Evolutionary conservation across 2,797 vertebrate genomes (phyloP).

Genomic region (Urosaurus nigricauda): DNA sequence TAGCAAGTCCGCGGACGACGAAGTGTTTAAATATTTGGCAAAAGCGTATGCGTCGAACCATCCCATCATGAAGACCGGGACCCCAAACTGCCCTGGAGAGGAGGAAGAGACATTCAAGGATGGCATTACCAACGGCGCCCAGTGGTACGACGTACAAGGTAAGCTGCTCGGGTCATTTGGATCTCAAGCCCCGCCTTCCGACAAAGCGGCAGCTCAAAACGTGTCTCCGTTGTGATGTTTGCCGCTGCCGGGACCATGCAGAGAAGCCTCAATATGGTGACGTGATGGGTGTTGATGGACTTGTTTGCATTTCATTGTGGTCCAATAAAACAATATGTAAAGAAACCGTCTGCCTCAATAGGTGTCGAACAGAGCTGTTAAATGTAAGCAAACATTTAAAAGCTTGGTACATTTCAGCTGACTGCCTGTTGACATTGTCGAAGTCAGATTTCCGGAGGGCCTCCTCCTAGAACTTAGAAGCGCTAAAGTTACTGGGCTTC

Average conservation of each 20-base stretch:
- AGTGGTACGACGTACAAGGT: slow-evolving; percentile 97
- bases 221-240: background rate
- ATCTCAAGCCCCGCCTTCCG: background rate
- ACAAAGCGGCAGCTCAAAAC: background rate
- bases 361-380: background rate
- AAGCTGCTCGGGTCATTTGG: slow-evolving; percentile 55
- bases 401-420: background rate
- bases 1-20: slow-evolving; percentile 91
- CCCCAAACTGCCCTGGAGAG: slow-evolving; percentile 84
- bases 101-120: slow-evolving; percentile 85
- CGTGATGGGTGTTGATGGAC: background rate
- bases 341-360: background rate
- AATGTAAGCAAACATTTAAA: background rate
- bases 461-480: background rate
- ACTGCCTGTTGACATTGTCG: background rate
- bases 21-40: slow-evolving; percentile 90
- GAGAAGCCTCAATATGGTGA: no score
- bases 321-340: background rate
- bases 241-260: background rate
- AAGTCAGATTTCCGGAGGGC: background rate
- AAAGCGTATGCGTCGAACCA: slow-evolving; percentile 90
- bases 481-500: background rate
- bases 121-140: slow-evolving; percentile 96
- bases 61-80: slow-evolving; percentile 92
- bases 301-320: background rate